Conservation (phyloP, 2,888 invertebrate species). For the Clusia tigrina region DNA sequence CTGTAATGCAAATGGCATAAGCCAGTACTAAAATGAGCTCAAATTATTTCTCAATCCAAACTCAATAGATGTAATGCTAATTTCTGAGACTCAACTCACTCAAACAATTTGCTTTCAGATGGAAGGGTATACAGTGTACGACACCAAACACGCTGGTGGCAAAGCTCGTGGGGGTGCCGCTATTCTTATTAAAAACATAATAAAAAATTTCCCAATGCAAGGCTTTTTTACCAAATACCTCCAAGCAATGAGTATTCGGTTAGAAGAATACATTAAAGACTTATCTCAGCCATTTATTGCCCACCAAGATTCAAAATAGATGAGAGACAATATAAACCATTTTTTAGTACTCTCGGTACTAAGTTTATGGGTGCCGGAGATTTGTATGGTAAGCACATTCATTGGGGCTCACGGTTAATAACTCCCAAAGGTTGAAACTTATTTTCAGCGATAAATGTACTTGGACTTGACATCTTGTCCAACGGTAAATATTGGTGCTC, state of each 20-base stretch:
- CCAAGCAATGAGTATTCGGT: neutral
- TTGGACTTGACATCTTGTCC: neutral
- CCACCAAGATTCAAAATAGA: neutral
- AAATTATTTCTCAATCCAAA: too few species aligned
- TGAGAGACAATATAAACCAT: neutral
- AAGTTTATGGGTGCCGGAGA: constrained; percentile 13
- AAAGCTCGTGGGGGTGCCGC: neutral
- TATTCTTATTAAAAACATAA: neutral
- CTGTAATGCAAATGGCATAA: constrained; percentile 4
- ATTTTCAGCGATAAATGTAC: neutral
- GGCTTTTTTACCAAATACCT: neutral
- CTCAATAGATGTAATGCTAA: constrained; percentile 3
- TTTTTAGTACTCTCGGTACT: neutral
- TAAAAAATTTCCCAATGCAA: neutral
- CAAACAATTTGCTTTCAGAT: neutral
- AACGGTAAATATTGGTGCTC: constrained; percentile 4
- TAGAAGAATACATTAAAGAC: neutral
- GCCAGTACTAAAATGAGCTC: neutral
- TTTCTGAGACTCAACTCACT: neutral
- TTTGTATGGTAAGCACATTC: neutral
- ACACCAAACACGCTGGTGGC: constrained; percentile 1
- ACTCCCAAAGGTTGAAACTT: constrained; percentile 7
- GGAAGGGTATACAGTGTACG: neutral
- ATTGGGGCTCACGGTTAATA: neutral
- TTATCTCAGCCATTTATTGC: neutral